Evolutionary conservation across 2,888 invertebrate genomes (phyloP).

Genomic region (Xestobium rufovillosum): DNA sequence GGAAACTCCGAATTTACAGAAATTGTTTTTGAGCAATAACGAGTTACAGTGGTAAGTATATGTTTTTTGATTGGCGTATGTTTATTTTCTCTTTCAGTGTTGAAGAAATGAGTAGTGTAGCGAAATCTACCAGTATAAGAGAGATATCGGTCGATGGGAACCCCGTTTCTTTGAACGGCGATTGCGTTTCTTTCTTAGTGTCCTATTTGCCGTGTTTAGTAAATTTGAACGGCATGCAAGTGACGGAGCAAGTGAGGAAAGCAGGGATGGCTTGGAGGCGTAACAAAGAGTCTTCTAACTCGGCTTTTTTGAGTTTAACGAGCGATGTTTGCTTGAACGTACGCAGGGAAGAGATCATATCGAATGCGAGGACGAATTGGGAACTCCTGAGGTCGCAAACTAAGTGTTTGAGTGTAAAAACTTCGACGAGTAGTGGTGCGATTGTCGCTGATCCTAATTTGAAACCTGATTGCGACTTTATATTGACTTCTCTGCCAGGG

Average conservation of each 20-base stretch:
- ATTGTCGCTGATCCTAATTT: slow-evolving; percentile 33
- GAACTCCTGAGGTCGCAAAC: slow-evolving; percentile 64
- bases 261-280: slow-evolving; percentile 74
- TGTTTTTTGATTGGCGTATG: slow-evolving; percentile 2
- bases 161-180: slow-evolving; percentile 71
- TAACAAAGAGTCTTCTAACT: slow-evolving; percentile 66
- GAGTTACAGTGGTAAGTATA: slow-evolving; percentile 55
- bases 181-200: slow-evolving; percentile 74
- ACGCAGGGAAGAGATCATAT: slow-evolving; percentile 74
- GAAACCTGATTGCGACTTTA: slow-evolving; percentile 40
- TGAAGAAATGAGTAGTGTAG: slow-evolving; percentile 78
- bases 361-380: slow-evolving; percentile 83
- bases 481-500: slow-evolving; percentile 35
- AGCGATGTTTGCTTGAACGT: slow-evolving; percentile 51
- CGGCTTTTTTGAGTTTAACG: slow-evolving; percentile 57
- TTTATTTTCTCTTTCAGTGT: slow-evolving; percentile 47
- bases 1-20: slow-evolving; percentile 65
- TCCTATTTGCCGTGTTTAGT: slow-evolving; percentile 69
- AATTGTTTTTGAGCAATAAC: slow-evolving; percentile 78
- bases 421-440: slow-evolving; percentile 33
- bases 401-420: slow-evolving; percentile 47
- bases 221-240: slow-evolving; percentile 68
- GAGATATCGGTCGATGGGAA: slow-evolving; percentile 85
- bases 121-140: slow-evolving; percentile 65
- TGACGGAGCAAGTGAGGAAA: slow-evolving; percentile 69